Evolutionary conservation across 2,113 vertebrate species (phyloP), one percentile per base, ranked within the genome.

Genomic region (Plotosus lineatus): DNA sequence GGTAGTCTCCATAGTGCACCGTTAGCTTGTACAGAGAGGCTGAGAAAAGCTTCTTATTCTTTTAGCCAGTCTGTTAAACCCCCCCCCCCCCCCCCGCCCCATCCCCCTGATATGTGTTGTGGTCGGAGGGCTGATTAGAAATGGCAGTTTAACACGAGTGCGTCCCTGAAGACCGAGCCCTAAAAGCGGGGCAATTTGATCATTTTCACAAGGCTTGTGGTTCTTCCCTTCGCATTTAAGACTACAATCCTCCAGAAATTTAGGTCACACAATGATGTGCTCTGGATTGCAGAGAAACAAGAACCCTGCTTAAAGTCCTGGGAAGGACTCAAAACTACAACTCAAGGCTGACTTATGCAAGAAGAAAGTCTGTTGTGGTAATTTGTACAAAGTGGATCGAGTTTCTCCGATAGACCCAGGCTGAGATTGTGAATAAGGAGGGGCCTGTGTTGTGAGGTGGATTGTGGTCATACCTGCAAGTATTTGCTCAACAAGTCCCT

Each of bases 401-500:
- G 73, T 76, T 82, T 82, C 73, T 76, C 6, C 31, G 58, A 58
- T 69, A 73, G 76, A 68, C 26, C 55, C 55, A 65, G 81, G 31
- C 44, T 31, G 23, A 82, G 77, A 77, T 80, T 79, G 44, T 33
- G 63, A 56, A 56, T 63, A 55, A 68, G 53, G 42, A 85, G 65
- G 21, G 65, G 44, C 38, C 28, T 40, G 48, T 36, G 42, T 68
- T 48, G 46, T 44, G 61, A n/a, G 77, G 77, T 42, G 58, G 77
- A 82, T 81, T 85, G 78, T 51, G 74, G 83, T 85, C 82, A 85
- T 84, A 85, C 77, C 83, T 84, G 84, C 75, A 75, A 63, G 78
- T 84, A 83, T 88, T 87, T 82, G 77, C 83, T 85, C 77, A 82
- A 87, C 83, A 85, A 84, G 83, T 84, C 85, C 72, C 80, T n/a